phyloP scores from a whole-genome alignment of 2,888 invertebrate genomes.

The Idaea straminata region DNA sequence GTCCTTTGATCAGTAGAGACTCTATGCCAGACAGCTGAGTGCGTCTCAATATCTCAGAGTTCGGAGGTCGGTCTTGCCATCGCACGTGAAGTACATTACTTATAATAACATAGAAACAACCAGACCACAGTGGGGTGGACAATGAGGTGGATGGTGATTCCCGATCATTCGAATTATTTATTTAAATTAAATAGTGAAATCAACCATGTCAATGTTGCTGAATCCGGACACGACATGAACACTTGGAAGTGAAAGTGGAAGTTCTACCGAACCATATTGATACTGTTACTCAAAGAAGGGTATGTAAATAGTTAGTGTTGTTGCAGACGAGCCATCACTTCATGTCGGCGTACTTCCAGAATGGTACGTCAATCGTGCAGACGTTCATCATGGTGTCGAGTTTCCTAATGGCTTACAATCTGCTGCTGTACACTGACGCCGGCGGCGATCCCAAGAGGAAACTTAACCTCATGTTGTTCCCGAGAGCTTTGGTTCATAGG shows the following conservation, averaged over 20 bases:
- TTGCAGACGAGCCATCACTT: constrained; percentile 40
- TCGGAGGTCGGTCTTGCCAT: neutral
- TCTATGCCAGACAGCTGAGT: neutral
- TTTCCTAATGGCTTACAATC: constrained; percentile 55
- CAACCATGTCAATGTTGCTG: no score
- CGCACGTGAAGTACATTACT: no score
- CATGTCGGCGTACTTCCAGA: constrained; percentile 42
- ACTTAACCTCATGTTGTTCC: constrained; percentile 38
- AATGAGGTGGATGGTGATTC: no score
- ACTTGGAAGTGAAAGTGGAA: no score
- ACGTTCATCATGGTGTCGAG: constrained; percentile 51
- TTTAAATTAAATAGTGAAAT: no score
- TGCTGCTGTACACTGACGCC: constrained; percentile 40
- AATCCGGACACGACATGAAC: no score
- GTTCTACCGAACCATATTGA: no score
- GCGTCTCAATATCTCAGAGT: neutral
- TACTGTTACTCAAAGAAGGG: no score
- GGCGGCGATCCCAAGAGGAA: constrained; percentile 31
- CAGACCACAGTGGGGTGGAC: no score
- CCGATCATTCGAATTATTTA: no score
- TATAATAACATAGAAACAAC: no score
- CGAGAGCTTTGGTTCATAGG: constrained; percentile 42
- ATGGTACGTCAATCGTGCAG: constrained; percentile 53
- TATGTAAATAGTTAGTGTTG: neutral
- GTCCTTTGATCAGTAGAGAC: neutral